Evolutionary conservation across 2,888 invertebrate genomes (phyloP).

Genomic region (Pachydiplax longipennis): DNA sequence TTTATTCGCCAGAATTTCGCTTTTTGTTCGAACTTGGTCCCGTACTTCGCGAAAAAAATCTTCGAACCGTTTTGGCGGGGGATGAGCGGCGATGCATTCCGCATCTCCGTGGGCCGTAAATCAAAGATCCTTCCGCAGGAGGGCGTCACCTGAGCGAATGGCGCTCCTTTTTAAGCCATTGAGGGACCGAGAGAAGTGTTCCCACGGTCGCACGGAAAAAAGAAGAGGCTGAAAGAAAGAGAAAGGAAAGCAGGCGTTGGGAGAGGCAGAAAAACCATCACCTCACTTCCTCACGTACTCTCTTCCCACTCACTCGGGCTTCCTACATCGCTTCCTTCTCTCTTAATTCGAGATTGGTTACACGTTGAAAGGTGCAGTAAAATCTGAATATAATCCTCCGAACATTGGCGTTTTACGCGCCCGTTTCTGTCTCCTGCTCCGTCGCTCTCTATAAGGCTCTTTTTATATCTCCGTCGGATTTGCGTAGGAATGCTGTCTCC

Average conservation of each 20-base stretch:
- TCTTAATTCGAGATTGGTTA: not conserved
- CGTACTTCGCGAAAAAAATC: not conserved
- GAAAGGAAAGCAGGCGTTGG: not conserved
- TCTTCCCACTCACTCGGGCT: not conserved
- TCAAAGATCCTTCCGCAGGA: not conserved
- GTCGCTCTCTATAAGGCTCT: not conserved
- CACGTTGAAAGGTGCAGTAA: not conserved
- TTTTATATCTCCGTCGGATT: not conserved
- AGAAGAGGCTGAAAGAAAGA: not conserved
- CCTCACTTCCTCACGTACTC: not conserved
- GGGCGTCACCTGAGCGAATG: not conserved
- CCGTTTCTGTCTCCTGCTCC: not conserved
- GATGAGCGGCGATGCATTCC: not conserved
- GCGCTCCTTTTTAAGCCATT: not conserved
- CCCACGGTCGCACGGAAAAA: constrained; percentile 34
- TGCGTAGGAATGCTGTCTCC: too few relatives aligned
- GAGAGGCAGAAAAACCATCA: not conserved
- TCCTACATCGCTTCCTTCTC: not conserved
- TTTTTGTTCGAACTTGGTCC: not conserved
- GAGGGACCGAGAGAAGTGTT: not conserved
- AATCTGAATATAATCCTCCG: not conserved
- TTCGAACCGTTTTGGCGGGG: not conserved
- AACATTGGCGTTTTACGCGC: too few relatives aligned
- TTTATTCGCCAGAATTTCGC: not conserved
- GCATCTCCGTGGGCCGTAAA: not conserved